These are phyloP conservation scores for Aphaenogaster floridana DNA, from an alignment of 1,140 invertebrate genomes.

Conservation along the genomic window DNA sequence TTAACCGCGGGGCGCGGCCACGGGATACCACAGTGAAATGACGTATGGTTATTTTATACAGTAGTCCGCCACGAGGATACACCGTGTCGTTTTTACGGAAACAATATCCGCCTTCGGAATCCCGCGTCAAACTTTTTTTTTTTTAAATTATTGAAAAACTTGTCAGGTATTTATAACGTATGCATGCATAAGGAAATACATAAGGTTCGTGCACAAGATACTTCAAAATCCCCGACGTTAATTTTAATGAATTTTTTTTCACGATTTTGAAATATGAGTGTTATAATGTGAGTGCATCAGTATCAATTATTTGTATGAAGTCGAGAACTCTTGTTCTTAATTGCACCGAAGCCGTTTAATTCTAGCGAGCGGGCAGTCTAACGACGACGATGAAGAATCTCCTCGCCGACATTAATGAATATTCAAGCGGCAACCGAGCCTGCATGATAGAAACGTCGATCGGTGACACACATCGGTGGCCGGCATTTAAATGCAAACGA, in stretches of 20 bases:
- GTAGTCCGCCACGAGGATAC: conserved; percentile 58
- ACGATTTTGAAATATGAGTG: conserved; percentile 10
- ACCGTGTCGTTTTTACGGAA: conserved; percentile 16
- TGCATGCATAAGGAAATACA: background rate
- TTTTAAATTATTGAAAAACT: background rate
- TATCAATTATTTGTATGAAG: conserved; percentile 13
- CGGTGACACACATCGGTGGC: conserved; percentile 44
- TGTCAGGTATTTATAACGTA: conserved; percentile 2
- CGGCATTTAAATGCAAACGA: conserved; percentile 62
- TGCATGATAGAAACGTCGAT: conserved; percentile 49
- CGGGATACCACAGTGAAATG: conserved; percentile 65
- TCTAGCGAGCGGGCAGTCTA: conserved; percentile 31
- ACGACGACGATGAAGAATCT: conserved; percentile 38
- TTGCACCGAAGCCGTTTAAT: conserved; percentile 30
- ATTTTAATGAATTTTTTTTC: background rate
- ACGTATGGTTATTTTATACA: conserved; percentile 78
- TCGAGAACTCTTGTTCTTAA: conserved; percentile 22
- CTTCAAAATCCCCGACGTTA: background rate
- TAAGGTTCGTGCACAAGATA: background rate
- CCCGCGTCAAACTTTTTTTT: background rate
- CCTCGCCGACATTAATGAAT: conserved; percentile 42
- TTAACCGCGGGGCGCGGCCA: conserved; percentile 67
- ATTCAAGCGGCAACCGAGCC: conserved; percentile 32
- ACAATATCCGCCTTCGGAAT: conserved; percentile 1
- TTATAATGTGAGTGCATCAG: background rate